phyloP scores from a whole-genome alignment of 2,113 vertebrate genomes.

The Sceloporus undulatus region DNA sequence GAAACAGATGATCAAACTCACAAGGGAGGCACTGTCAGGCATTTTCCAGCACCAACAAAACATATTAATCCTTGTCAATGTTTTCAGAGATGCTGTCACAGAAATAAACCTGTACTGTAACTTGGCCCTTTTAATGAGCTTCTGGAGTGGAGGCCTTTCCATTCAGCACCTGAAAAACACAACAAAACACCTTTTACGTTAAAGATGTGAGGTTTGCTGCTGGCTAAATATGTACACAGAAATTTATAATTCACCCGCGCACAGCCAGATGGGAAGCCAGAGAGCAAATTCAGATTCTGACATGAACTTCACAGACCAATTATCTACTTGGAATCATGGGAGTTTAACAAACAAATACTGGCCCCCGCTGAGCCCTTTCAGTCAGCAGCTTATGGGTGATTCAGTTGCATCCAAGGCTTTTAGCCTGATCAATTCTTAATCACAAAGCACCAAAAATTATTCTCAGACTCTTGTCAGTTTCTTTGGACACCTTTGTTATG shows the following conservation, averaged over 20 bases:
- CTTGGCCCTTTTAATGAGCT: conserved; percentile 89
- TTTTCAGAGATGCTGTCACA: conserved; percentile 88
- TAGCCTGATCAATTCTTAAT: conserved; percentile 93
- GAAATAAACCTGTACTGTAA: conserved; percentile 90
- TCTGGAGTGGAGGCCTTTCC: conserved; percentile 83
- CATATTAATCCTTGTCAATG: conserved; percentile 94
- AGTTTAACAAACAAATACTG: conserved; percentile 97
- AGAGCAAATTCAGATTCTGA: conserved; percentile 89
- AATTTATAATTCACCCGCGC: conserved; percentile 87
- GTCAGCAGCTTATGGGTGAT: conserved; percentile 87
- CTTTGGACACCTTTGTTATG: conserved; percentile 86
- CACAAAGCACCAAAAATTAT: conserved; percentile 88
- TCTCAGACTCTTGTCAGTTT: conserved; percentile 85
- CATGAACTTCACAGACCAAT: conserved; percentile 95
- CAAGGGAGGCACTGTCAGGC: conserved; percentile 83
- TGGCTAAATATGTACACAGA: conserved; percentile 90
- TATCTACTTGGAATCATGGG: conserved; percentile 97
- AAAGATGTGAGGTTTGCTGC: conserved; percentile 88
- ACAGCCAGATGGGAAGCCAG: conserved; percentile 89
- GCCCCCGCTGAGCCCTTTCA: conserved; percentile 90
- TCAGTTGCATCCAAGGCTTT: conserved; percentile 90
- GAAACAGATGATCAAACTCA: conserved; percentile 94
- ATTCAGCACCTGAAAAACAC: conserved; percentile 88
- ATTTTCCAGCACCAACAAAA: conserved; percentile 89
- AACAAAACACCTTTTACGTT: conserved; percentile 91